Evolutionary conservation across 2,888 invertebrate species (phyloP), one percentile per base, ranked within the genome.

Genomic region (Leuctra nigra): DNA sequence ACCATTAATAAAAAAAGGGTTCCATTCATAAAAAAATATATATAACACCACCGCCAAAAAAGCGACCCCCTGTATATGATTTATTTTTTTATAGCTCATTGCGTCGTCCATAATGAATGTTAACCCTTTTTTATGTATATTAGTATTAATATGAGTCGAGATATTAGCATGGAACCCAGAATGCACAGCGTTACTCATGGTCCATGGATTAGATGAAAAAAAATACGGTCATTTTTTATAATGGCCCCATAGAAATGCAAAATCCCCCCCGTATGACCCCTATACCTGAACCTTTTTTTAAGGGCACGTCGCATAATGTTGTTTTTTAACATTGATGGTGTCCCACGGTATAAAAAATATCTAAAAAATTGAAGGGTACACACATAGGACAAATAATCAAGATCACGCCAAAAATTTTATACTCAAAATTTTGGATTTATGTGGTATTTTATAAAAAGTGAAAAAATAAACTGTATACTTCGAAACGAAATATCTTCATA

Each of bases 231-330:
- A 44, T 44, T 44, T 23, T 44, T 22, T 44, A 23, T 23, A n/a
- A 29, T 29, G 44, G 23, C 4, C 23, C 22, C 22, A 23, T 44
- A 44, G 22, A 44, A 44, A 44, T 44, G 44, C 44, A 44, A 44
- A 44, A 44, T 22, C n/a, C 23, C 44, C 44, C 44, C 44, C 39
- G 2, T 23, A 1, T 4, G 22, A 7, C 29, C 38, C 20, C 20
- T 48, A 48, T 50, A 50, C 50, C 50, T 50, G 50, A 20, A 44
- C n/a, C 35, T 29, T 50, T 47, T 47, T 50, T 50, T 35, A 50
- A 50, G 35, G 33, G 4, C 33, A 2, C 22, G 33, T 33, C 35
- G 33, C n/a, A 50, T 50, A 50, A 50, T 50, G 33, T 23, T 23
- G 44, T 44, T 44, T 50, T 50, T 50, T 50, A 14, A 50, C 20